Conservation (phyloP, 2,113 vertebrate species). For the Clarias batrachus region DNA sequence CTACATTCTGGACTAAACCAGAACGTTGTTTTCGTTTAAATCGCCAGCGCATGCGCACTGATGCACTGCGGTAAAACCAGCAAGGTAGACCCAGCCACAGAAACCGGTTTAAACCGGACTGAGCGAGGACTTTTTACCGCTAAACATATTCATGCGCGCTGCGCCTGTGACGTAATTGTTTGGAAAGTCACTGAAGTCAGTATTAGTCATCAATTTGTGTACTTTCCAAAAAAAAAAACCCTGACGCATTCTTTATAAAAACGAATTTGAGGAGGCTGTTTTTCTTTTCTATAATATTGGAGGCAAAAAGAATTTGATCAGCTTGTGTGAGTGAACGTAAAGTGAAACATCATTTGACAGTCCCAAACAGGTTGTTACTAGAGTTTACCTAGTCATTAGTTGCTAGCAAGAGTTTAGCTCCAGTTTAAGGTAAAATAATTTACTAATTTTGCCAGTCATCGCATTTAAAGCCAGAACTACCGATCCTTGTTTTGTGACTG, state of each 20-base stretch:
- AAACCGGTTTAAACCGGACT: conserved; percentile 71
- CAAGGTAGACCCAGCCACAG: conserved; percentile 63
- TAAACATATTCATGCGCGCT: conserved; percentile 61
- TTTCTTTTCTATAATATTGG: no score
- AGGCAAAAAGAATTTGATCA: no score
- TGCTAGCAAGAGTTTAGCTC: no score
- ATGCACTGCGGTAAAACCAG: conserved; percentile 60
- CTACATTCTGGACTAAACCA: not conserved
- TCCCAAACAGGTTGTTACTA: no score
- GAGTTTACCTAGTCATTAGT: no score
- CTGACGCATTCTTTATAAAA: not conserved
- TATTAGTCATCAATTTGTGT: not conserved
- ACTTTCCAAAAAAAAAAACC: not conserved
- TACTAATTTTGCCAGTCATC: no score
- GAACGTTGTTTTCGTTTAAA: conserved; percentile 5
- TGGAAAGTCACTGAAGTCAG: not conserved
- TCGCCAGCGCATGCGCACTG: conserved; percentile 38
- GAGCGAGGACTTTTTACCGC: conserved; percentile 32
- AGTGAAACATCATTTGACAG: no score
- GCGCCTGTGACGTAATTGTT: conserved; percentile 63
- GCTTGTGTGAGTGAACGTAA: no score
- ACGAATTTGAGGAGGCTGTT: no score
- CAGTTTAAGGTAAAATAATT: no score
- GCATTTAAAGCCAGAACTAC: no score
- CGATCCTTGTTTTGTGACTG: no score